Evolutionary conservation across 2,113 vertebrate genomes (phyloP).

Genomic region (cattle (Bos taurus)): DNA sequence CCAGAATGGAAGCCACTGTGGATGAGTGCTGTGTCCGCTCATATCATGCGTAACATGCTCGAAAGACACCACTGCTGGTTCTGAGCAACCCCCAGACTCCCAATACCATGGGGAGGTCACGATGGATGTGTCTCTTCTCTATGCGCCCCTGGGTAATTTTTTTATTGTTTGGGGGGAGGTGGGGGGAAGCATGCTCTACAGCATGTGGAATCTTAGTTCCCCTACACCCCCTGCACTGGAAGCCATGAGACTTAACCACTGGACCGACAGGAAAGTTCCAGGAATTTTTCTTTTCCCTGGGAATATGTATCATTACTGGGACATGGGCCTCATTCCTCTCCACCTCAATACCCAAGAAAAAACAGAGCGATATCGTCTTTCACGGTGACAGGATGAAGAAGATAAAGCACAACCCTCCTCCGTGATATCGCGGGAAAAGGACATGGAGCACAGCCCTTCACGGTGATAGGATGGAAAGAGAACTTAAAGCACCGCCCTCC

Average conservation of each 20-base stretch:
- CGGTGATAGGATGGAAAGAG: too few species aligned
- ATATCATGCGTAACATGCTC: accelerated
- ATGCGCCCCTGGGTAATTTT: neutral
- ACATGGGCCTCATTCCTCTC: neutral
- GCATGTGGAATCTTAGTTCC: neutral
- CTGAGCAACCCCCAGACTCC: neutral
- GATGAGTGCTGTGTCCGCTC: neutral
- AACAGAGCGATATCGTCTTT: accelerated
- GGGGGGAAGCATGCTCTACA: accelerated
- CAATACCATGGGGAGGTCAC: too few species aligned
- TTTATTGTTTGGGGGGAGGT: neutral
- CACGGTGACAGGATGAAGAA: neutral
- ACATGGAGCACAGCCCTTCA: too few species aligned
- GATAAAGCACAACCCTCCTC: accelerated
- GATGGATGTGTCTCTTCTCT: neutral
- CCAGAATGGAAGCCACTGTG: neutral
- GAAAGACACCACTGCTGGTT: too few species aligned
- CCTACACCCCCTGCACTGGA: neutral
- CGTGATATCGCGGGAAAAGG: neutral
- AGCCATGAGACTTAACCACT: neutral
- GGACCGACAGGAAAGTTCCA: too few species aligned
- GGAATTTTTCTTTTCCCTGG: neutral
- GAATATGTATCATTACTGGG: accelerated
- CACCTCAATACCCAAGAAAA: neutral
- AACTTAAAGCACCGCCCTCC: too few species aligned